Conservation (phyloP, 30 jellyfish, hydroid and myxozoan species). For the Aurelia aurita region DNA sequence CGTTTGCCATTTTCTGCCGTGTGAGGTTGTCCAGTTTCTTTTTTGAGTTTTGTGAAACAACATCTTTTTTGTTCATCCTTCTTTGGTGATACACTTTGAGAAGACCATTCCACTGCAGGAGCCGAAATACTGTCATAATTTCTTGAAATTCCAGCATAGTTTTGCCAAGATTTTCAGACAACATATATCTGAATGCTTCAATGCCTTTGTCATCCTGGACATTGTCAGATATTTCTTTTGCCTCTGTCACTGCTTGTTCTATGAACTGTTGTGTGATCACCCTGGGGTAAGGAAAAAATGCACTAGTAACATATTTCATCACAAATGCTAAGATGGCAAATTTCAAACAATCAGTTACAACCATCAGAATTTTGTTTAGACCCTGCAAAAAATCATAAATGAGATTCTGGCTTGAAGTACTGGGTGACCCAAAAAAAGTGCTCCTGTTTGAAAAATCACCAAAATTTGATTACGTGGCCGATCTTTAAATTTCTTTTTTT, state of each 20-base stretch:
- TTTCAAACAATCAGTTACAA: too few relatives aligned
- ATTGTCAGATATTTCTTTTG: conserved; percentile 23
- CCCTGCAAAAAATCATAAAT: too few relatives aligned
- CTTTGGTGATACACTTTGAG: conserved; percentile 25
- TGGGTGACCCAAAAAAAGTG: too few relatives aligned
- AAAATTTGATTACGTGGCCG: too few relatives aligned
- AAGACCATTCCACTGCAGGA: conserved; percentile 73
- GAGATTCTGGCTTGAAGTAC: too few relatives aligned
- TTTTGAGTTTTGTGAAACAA: conserved; percentile 35
- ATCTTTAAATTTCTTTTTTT: too few relatives aligned
- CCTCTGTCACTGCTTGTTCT: conserved; percentile 74
- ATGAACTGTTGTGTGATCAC: conserved; percentile 70
- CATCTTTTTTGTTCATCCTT: conserved; percentile 58
- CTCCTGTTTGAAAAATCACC: too few relatives aligned
- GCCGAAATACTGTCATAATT: conserved; percentile 71
- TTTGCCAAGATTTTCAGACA: conserved; percentile 68
- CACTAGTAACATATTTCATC: too few relatives aligned
- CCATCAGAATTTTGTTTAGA: too few relatives aligned
- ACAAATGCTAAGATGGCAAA: too few relatives aligned
- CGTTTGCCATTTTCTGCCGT: conserved; percentile 61
- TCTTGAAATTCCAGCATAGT: conserved; percentile 83
- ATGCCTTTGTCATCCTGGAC: conserved; percentile 52
- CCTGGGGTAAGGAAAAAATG: conserved; percentile 2
- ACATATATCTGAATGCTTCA: conserved; percentile 71
- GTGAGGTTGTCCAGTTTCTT: conserved; percentile 25